Base-by-base conservation (phyloP, 2,113 vertebrate genomes). In the Notarius quadriscutis region DNA sequence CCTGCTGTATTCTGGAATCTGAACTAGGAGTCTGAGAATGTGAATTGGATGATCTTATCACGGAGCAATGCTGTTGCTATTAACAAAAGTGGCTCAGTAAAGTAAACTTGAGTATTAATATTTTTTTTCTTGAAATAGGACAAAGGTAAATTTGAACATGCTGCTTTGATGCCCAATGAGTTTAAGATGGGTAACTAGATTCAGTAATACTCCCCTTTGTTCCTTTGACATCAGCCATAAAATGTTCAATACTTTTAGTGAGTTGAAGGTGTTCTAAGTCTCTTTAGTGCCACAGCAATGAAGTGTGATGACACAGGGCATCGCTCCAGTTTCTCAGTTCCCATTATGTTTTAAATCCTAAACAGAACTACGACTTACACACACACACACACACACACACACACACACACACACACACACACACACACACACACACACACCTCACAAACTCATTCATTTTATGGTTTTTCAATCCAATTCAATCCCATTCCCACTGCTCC, bases 381-480 rank as follows among this genome's bases (percentile, higher is more conserved):
- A 81, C 55, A 27, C 77, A 53, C 51, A 81, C 55, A 27, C 77
- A 53, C 51, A 81, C 55, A 27, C 77, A 53, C 51, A 81, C 55
- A 27, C 77, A 53, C 51, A 81, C 55, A 27, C 77, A 53, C 51
- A 81, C 55, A 41, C 34, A 41, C 2, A 41, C 34, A 41, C 34
- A 30, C 51, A 81, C 55, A 27, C 77, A 41, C 34, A 41, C 2
- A 41, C 34, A 41, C 34, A 30, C 51, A 81, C 55, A 27, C 77
- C 85, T 72, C 65, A 80, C 63, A 41, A 69, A 86, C 63, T 85
- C 30, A 69, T 79, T 17, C 48, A 86, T 27, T 65, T n/a, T 83
- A 83, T 83, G 22, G 63, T 51, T 57, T 82, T 86, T 89, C 85
- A 80, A 55, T 89, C 55, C 74, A 81, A 34, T 87, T 85, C 58